Evolutionary conservation across 64 coral and sea anemone genomes (phyloP).

Genomic region (Stichodactyla mertensii): DNA sequence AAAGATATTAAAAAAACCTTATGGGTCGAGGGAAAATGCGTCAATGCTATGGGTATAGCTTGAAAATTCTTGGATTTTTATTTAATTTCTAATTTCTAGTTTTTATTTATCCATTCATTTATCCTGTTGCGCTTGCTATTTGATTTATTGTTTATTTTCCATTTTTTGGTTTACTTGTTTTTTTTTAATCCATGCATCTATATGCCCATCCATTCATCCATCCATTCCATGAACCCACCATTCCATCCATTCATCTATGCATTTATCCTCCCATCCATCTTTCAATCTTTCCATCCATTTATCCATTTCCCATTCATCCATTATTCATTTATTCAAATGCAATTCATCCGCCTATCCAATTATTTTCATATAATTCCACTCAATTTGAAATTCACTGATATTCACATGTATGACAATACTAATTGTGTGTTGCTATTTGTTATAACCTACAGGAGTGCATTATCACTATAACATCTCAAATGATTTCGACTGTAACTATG

Average conservation of each 20-base stretch:
- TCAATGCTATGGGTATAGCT: constrained; percentile 52
- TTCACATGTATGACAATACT: background rate
- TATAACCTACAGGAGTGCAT: constrained; percentile 40
- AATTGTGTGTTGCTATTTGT: background rate
- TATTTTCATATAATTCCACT: background rate
- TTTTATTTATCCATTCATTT: background rate
- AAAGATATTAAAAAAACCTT: constrained; percentile 46
- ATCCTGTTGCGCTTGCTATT: background rate
- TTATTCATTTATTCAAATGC: background rate
- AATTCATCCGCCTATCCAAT: background rate
- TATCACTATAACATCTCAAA: constrained; percentile 76
- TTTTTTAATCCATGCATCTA: background rate
- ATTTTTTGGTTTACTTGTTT: background rate
- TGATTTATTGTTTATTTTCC: too few relatives aligned
- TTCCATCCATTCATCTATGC: background rate
- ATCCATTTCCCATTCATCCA: background rate
- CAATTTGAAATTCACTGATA: background rate
- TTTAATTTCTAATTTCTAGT: background rate
- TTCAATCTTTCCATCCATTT: background rate
- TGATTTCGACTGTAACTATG: constrained; percentile 74
- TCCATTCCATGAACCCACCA: background rate
- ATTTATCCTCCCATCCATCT: background rate
- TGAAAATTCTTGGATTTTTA: background rate
- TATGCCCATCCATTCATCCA: background rate
- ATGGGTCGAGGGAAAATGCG: constrained; percentile 78